Percentiles rank a stretch among this genome's conserved stretches.
Evolutionary conservation across 2,797 vertebrate species (phyloP).

Genomic region (Paguma larvata): DNA sequence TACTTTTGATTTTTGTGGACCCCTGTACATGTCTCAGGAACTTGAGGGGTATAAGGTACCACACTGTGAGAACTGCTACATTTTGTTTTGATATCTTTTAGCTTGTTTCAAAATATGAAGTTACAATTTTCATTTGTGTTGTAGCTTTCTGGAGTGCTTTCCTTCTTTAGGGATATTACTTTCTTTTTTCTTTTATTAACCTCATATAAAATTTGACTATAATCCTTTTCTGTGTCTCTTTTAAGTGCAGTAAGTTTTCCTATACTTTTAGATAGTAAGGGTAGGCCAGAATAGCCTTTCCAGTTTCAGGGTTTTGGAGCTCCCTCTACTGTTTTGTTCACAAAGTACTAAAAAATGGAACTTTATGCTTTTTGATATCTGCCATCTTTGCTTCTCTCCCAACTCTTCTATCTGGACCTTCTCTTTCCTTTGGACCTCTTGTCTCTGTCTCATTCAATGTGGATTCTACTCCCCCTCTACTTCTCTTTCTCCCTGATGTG

Average conservation of each 20-base stretch:
- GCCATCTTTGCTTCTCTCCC: slow-evolving; percentile 13
- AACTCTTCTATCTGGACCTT: neutral
- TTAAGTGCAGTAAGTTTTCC: neutral
- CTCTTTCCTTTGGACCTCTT: neutral
- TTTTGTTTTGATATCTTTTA: slow-evolving; percentile 21
- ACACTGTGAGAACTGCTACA: neutral
- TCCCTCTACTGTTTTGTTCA: slow-evolving; percentile 53
- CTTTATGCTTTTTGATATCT: neutral
- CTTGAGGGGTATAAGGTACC: neutral
- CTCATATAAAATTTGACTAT: neutral
- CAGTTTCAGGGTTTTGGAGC: slow-evolving; percentile 30
- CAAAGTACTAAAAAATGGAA: neutral
- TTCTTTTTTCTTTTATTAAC: slow-evolving; percentile 43
- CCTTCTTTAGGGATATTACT: neutral
- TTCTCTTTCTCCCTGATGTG: neutral
- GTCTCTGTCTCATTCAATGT: neutral
- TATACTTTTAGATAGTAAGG: neutral
- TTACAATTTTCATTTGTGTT: slow-evolving; percentile 48
- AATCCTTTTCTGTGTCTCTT: slow-evolving; percentile 38
- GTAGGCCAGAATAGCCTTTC: neutral
- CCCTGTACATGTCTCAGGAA: neutral
- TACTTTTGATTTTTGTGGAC: slow-evolving; percentile 49
- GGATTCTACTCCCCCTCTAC: neutral
- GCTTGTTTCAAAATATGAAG: slow-evolving; percentile 38
- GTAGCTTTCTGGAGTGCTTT: neutral